These are phyloP conservation scores for Crotalus tigris DNA, from an alignment of 2,113 vertebrate species.

Conservation along the genomic window DNA sequence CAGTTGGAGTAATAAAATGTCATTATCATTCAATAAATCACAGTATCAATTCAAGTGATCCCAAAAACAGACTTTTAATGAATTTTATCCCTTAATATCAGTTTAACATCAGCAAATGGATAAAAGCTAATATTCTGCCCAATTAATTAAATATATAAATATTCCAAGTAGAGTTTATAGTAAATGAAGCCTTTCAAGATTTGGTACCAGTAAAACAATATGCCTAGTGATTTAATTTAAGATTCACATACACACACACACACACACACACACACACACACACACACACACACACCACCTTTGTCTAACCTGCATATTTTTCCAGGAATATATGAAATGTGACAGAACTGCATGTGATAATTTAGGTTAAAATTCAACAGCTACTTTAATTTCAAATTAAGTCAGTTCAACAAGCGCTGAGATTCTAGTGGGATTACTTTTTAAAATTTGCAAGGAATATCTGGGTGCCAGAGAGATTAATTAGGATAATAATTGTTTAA, in stretches of 20 bases:
- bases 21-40: neutral
- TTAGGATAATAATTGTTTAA: neutral
- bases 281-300: neutral
- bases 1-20: neutral
- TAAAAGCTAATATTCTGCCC: neutral
- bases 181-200: neutral
- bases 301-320: neutral
- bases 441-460: neutral
- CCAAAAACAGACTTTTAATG: neutral
- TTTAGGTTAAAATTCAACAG: neutral
- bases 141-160: neutral
- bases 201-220: neutral
- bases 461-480: neutral
- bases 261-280: neutral
- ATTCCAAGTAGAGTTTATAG: neutral
- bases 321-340: neutral
- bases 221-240: neutral
- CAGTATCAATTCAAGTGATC: neutral
- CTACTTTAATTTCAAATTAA: neutral
- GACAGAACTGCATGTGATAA: neutral
- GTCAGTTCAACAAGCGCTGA: neutral
- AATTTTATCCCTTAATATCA: neutral
- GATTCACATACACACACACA: neutral
- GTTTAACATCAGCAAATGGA: neutral
- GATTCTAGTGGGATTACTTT: neutral